Evolutionary conservation across 1,140 invertebrate genomes (phyloP), one percentile per base, ranked within the genome.

Genomic region (Cherax quadricarinatus): DNA sequence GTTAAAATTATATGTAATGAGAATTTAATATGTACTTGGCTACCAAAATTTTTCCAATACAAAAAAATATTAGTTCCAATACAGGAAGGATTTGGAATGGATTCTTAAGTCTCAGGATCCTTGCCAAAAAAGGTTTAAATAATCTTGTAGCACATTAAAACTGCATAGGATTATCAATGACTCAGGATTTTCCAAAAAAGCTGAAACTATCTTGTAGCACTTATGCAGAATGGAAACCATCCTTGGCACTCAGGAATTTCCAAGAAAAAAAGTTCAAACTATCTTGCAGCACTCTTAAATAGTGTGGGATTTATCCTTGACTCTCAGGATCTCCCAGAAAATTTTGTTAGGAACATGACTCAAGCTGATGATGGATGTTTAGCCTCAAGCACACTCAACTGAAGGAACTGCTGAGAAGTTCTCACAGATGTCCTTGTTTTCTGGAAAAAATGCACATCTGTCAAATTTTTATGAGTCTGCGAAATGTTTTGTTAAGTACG

Each of bases 241-340:
- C 81, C 81, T 82, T 82, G 81, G 81, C 81, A 57, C 81, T 82
- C 81, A 82, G 81, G 81, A 82, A 3, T 49, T 53, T 82, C 49
- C 81, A 51, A 82, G 2, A 41, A 41, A 51, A 81, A n/a, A 53
- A 2, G 49, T 51, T 57, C 4, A 24, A 51, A 51, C 6, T 7
- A 24, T 57, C 14, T 51, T 82, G 16, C 14, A 24, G 30, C 3
- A 66, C 49, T 57, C 30, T 53, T 66, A 7, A 16, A 60, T 84
- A 30, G 82, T 41, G 57, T 41, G n/a, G 80, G 80, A 51, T 81
- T 41, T 10, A 81, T 86, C 66, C 83, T 86, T 62, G 57, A 24
- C 41, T 73, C 57, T 86, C 83, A 70, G 83, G 83, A 73, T 21
- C 24, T 86, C 60, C 57, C 66, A 53, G 48, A 16, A 82, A 21